A percentile compares a stretch with the other conserved stretches of the same genome.
These are phyloP conservation scores for Apodemus agrarius DNA, from an alignment of 2,797 vertebrate genomes.

Conservation along the genomic window DNA sequence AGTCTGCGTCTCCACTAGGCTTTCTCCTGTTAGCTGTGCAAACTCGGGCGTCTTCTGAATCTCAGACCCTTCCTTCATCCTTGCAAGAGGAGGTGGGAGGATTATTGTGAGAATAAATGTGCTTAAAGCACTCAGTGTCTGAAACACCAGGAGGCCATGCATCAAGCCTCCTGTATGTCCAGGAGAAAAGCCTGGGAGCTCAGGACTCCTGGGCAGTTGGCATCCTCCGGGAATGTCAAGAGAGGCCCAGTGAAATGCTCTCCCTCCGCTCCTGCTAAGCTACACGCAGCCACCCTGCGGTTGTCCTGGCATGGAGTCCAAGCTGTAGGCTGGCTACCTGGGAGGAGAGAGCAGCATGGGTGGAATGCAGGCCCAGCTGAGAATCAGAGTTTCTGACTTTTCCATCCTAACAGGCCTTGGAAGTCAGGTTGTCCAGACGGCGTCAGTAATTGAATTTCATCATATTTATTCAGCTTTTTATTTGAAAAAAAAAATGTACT, in stretches of 20 bases:
- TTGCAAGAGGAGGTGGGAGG: not conserved
- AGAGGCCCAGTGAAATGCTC: not conserved
- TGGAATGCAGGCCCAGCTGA: not conserved
- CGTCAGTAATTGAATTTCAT: constrained; percentile 53
- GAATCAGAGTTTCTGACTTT: not conserved
- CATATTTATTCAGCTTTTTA: constrained; percentile 75
- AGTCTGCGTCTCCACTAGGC: not conserved
- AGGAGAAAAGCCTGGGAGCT: rapidly evolving
- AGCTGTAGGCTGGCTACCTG: not conserved
- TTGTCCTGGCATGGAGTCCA: not conserved
- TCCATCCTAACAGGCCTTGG: constrained; percentile 23
- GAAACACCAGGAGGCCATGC: not conserved
- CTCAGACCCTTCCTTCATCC: not conserved
- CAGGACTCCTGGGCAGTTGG: not conserved
- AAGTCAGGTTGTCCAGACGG: constrained; percentile 41
- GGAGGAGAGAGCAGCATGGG: not conserved
- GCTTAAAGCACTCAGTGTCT: constrained; percentile 43
- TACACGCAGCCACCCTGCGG: not conserved
- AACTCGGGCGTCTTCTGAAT: not conserved
- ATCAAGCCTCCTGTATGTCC: not conserved
- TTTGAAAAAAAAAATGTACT: constrained; percentile 71
- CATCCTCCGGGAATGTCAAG: rapidly evolving
- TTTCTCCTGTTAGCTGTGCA: not conserved
- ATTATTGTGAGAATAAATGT: not conserved
- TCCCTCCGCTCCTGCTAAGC: not conserved